Conservation (phyloP, 2,113 vertebrate genomes). For the Percina caprodes region DNA sequence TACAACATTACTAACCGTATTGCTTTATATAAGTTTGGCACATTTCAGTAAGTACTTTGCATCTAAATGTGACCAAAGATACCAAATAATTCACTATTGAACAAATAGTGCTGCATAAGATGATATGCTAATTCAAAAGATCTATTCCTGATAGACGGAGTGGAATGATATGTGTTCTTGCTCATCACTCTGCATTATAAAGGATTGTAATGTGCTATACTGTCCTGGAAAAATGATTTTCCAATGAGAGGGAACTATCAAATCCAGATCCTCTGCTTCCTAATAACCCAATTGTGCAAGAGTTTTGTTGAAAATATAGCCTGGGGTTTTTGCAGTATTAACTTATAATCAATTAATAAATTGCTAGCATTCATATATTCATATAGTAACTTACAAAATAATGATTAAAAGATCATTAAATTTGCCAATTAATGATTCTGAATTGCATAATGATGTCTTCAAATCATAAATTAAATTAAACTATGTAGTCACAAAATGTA, state of each 20-base stretch:
- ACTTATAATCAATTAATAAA: not conserved
- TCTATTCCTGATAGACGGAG: constrained; percentile 9
- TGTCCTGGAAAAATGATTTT: constrained; percentile 1
- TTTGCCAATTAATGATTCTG: not conserved
- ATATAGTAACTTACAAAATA: not conserved
- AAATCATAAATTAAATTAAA: not conserved
- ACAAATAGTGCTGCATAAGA: constrained; percentile 3
- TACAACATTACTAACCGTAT: constrained; percentile 7
- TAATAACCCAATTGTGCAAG: not conserved
- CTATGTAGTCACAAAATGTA: not conserved
- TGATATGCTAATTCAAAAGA: constrained; percentile 14
- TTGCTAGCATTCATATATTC: not conserved
- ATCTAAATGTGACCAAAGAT: constrained; percentile 58
- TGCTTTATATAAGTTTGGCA: constrained; percentile 11
- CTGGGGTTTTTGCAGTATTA: not conserved
- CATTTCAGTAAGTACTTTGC: constrained; percentile 19
- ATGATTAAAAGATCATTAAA: not conserved
- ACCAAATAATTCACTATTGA: constrained; percentile 32
- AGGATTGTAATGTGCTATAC: constrained; percentile 18
- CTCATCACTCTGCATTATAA: constrained; percentile 20
- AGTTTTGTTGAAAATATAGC: constrained; percentile 4
- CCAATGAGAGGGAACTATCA: not conserved
- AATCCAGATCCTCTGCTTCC: not conserved
- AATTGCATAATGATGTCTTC: too few relatives aligned
- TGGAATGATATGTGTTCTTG: constrained; percentile 26